Evolutionary conservation across 2,797 vertebrate species (phyloP).

Genomic region (Heliangelus exortis): DNA sequence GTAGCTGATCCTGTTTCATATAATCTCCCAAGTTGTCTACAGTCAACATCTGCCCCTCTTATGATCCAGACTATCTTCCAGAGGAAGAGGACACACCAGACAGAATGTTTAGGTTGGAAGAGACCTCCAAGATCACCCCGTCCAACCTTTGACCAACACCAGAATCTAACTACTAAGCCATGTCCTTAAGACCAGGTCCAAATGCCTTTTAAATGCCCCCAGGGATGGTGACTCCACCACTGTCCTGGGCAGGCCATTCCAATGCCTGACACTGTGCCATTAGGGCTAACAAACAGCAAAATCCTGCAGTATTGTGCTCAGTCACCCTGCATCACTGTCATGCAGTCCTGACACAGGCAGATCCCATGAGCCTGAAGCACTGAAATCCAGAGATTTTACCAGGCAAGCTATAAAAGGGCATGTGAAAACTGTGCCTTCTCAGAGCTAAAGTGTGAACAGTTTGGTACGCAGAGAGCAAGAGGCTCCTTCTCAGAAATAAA

Average conservation of each 20-base stretch:
- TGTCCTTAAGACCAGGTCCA: too few species aligned
- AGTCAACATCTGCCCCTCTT: not conserved
- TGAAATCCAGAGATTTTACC: not conserved
- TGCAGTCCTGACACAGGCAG: not conserved
- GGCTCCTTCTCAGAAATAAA: not conserved
- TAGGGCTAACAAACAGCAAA: not conserved
- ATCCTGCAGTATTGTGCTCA: not conserved
- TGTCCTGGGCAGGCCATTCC: too few species aligned
- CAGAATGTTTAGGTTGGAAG: not conserved
- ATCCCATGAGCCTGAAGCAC: rapidly evolving
- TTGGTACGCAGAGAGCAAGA: not conserved
- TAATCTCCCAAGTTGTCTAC: not conserved
- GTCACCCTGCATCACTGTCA: not conserved
- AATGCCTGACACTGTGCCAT: not conserved
- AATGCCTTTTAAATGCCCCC: too few species aligned
- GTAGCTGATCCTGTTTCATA: not conserved
- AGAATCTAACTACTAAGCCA: too few species aligned
- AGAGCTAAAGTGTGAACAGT: not conserved
- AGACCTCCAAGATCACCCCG: too few species aligned
- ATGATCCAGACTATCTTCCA: not conserved
- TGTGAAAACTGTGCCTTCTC: not conserved
- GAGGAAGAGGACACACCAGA: not conserved
- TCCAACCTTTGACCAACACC: too few species aligned
- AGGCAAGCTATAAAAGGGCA: not conserved
- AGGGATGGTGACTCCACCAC: too few species aligned